Evolutionary conservation across 2,888 invertebrate species (phyloP), one percentile per base, ranked within the genome.

Genomic region (Ceriagrion tenellum): DNA sequence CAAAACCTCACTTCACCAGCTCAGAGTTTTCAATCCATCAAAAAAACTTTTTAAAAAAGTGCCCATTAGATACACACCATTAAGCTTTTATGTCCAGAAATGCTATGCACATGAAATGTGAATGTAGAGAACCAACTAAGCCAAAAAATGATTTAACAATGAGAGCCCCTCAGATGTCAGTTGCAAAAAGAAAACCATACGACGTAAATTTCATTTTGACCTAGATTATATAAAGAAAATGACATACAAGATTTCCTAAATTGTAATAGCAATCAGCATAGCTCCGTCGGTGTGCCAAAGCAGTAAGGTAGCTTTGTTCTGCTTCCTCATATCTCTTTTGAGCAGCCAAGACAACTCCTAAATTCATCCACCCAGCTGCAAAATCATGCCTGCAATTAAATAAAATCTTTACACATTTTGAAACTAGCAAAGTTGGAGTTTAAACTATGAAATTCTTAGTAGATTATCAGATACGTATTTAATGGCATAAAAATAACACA

Each of bases 351-450:
- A 99, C 98, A 96, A 99, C 99, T 30, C 99, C 99, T 95, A 99
- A 97, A 97, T 99, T 99, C 99, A 99, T 99, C 99, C 99, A 99
- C 0, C 99, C 99, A 0, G 99, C 98, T 2, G 99, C 98, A 97
- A 99, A 99, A 96, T 98, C 98, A 63, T 98, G 97, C 96, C 99
- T 98, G 96, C 95, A 97, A 96, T 90, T 95, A 88, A 40, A n/a
- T 40, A 26, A 95, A 88, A 81, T 74, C 16, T 89, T 96, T 59
- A 16, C 13, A 59, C 3, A 95, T 81, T 95, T n/a, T 23, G 95
- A 91, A 88, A 69, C n/a, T 40, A 89, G 20, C 26, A 63, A 95
- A 47, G 26, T 12, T 55, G 20, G 55, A 91, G 90, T 95, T 12
- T 55, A 89, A 59, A 95, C 56, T 35, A 4, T 10, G 16, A 20